Conservation (phyloP, 1,140 invertebrate species). For the Drosophila obscura region DNA sequence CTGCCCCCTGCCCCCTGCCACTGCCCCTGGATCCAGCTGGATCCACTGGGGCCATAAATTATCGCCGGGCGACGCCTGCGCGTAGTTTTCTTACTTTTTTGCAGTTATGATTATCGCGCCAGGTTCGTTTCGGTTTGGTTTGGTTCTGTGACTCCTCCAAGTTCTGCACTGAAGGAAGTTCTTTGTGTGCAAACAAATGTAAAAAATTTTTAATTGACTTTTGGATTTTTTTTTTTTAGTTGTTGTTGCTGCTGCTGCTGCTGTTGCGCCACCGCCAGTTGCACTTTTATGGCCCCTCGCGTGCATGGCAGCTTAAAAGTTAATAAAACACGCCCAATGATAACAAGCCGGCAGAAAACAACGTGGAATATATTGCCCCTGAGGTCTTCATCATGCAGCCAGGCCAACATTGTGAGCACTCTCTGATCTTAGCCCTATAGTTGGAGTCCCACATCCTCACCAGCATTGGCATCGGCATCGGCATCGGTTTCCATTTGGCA, state of each 20-base stretch:
- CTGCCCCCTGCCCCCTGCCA: neutral
- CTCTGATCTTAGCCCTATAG: neutral
- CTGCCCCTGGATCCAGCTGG: neutral
- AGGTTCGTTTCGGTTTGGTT: slow-evolving; percentile 21
- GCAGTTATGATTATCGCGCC: slow-evolving; percentile 82
- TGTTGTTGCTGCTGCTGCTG: neutral
- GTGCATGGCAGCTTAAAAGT: slow-evolving; percentile 80
- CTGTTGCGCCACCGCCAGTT: slow-evolving; percentile 62
- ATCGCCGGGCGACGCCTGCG: slow-evolving; percentile 75
- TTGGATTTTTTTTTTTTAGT: slow-evolving; percentile 53
- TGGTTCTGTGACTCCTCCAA: slow-evolving; percentile 19
- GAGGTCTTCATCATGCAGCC: slow-evolving; percentile 72
- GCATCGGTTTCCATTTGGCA: too few species aligned
- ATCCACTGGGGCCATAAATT: slow-evolving; percentile 67
- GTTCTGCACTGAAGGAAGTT: slow-evolving; percentile 20
- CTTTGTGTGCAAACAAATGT: slow-evolving; percentile 77
- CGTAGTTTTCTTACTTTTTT: slow-evolving; percentile 80
- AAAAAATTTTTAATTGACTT: slow-evolving; percentile 83
- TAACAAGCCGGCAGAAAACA: slow-evolving; percentile 71
- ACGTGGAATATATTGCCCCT: slow-evolving; percentile 69
- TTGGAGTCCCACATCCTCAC: slow-evolving; percentile 9
- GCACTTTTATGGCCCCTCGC: slow-evolving; percentile 81
- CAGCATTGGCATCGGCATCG: too few species aligned
- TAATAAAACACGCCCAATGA: slow-evolving; percentile 83
- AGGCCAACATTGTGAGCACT: slow-evolving; percentile 41